phyloP scores from a whole-genome alignment of 2,797 vertebrate genomes.

The Malurus splendens region DNA sequence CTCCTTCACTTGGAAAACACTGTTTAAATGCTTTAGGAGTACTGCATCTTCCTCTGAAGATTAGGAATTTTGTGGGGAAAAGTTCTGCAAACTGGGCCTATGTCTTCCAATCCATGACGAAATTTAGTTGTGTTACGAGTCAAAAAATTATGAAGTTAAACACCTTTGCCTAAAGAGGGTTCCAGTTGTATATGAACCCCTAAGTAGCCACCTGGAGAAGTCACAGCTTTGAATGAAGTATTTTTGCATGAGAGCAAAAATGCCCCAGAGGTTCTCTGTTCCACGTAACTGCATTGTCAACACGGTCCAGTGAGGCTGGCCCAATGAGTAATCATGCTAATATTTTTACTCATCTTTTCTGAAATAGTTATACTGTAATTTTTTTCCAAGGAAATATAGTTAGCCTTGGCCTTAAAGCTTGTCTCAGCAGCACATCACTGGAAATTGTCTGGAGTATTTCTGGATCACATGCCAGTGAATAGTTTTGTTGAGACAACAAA shows the following conservation, averaged over 20 bases:
- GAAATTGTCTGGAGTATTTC: slow-evolving; percentile 25
- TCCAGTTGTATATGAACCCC: background rate
- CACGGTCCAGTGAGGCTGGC: background rate
- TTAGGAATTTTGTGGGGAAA: background rate
- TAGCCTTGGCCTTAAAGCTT: slow-evolving; percentile 19
- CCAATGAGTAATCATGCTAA: background rate
- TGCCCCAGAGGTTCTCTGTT: background rate
- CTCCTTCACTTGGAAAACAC: background rate
- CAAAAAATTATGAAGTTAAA: background rate
- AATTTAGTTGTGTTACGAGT: background rate
- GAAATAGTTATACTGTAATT: slow-evolving; percentile 18
- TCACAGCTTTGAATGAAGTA: background rate
- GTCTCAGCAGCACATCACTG: slow-evolving; percentile 23
- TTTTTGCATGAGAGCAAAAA: background rate
- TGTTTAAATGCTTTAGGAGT: background rate
- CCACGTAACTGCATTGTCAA: background rate
- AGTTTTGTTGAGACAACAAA: background rate
- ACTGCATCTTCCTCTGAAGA: background rate
- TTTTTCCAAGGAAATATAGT: slow-evolving; percentile 58
- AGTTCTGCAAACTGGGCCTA: background rate
- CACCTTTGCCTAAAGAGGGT: background rate
- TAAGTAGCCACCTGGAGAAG: background rate
- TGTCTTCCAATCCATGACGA: background rate
- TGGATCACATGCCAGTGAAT: slow-evolving; percentile 36
- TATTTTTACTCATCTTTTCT: slow-evolving; percentile 39